Evolutionary conservation across 2,888 invertebrate genomes (phyloP).

Genomic region (Pogonocherus hispidulus): DNA sequence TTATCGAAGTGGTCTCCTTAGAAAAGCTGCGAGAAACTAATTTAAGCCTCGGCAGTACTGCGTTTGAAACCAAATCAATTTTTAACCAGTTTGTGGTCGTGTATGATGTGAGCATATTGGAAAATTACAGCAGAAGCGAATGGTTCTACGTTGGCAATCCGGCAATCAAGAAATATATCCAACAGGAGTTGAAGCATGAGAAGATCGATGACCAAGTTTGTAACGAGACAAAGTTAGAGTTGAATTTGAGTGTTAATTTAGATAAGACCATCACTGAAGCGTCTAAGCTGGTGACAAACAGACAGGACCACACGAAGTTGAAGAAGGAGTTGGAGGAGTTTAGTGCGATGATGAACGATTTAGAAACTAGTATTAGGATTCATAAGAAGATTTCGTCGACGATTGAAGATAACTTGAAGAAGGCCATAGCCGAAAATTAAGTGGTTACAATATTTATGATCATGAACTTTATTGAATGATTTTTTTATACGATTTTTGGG

Average conservation of each 20-base stretch:
- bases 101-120: constrained; percentile 72
- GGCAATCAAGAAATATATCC: constrained; percentile 62
- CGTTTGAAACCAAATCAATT: constrained; percentile 57
- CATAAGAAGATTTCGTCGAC: constrained; percentile 58
- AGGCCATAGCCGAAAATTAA: constrained; percentile 45
- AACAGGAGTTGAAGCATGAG: constrained; percentile 59
- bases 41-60: constrained; percentile 55
- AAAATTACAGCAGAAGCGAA: constrained; percentile 70
- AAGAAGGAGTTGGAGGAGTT: constrained; percentile 57
- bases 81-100: constrained; percentile 68
- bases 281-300: constrained; percentile 27
- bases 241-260: constrained; percentile 29
- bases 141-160: constrained; percentile 73
- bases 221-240: constrained; percentile 22
- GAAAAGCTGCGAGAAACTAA: constrained; percentile 71
- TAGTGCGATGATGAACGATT: constrained; percentile 60
- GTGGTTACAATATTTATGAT: neutral
- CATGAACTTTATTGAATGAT: neutral
- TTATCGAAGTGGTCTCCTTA: constrained; percentile 72
- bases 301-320: constrained; percentile 36
- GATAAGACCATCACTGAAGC: constrained; percentile 40
- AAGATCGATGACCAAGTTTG: constrained; percentile 32
- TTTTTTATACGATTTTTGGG: too few relatives aligned
- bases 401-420: constrained; percentile 52
- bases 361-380: constrained; percentile 63